Percentiles rank a stretch among this genome's conserved stretches.
phyloP scores from a whole-genome alignment of 2,888 invertebrate species.

The Galerucella nymphaeae region DNA sequence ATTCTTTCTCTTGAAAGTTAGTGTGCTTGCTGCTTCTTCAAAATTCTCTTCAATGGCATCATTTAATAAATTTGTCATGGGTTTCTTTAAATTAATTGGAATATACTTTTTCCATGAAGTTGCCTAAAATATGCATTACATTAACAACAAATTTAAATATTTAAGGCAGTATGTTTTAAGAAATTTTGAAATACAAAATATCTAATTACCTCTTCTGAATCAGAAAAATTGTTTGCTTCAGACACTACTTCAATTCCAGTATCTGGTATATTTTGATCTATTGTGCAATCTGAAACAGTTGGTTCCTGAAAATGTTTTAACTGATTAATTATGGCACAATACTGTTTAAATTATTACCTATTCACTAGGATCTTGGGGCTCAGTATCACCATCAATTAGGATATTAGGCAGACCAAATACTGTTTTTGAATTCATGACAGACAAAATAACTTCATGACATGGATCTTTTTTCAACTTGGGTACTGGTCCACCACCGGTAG shows the following conservation, averaged over 20 bases:
- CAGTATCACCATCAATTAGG: neutral
- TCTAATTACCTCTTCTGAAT: constrained; percentile 1
- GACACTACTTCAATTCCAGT: neutral
- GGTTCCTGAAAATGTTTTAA: neutral
- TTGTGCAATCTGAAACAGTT: neutral
- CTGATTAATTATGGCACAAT: neutral
- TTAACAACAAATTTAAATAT: neutral
- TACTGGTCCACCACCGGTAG: neutral
- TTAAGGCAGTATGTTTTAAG: neutral
- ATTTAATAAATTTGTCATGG: neutral
- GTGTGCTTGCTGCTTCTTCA: neutral
- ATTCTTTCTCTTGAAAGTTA: neutral
- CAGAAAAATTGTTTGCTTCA: constrained; percentile 4
- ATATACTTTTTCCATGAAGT: constrained; percentile 1
- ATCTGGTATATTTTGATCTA: neutral
- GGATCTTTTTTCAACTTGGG: neutral
- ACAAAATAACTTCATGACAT: neutral
- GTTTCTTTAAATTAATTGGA: neutral
- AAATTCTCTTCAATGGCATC: neutral
- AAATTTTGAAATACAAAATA: neutral
- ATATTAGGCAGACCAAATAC: neutral
- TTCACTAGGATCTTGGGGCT: constrained; percentile 8
- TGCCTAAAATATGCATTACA: constrained; percentile 8
- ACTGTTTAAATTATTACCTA: neutral
- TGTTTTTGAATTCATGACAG: neutral